Percentiles rank a stretch among this genome's conserved stretches.
phyloP scores from a whole-genome alignment of 2,888 invertebrate genomes.

The Apotomis capreana region DNA sequence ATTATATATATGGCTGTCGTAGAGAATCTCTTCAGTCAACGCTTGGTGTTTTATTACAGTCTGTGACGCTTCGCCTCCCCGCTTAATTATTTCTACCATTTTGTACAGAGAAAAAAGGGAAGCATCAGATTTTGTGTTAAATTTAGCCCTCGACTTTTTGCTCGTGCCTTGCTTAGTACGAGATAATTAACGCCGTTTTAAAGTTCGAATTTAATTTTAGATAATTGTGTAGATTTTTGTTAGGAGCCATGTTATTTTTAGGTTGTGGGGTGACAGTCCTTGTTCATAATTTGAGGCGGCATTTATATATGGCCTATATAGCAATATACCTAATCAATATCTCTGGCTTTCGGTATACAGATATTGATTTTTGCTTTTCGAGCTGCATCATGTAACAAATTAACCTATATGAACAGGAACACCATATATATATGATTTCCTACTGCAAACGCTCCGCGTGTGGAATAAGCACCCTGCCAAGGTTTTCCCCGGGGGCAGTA shows the following conservation, averaged over 20 bases:
- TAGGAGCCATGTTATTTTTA: constrained; percentile 40
- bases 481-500: too few species aligned
- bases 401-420: too few species aligned
- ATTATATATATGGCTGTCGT: constrained; percentile 58
- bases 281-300: neutral
- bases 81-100: constrained; percentile 79
- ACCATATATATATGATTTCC: too few species aligned
- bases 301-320: too few species aligned
- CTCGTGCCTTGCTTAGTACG: constrained; percentile 50
- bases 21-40: constrained; percentile 70
- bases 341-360: too few species aligned
- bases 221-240: constrained; percentile 23
- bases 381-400: too few species aligned
- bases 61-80: constrained; percentile 64
- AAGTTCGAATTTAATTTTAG: constrained; percentile 28
- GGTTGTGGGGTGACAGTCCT: neutral
- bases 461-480: too few species aligned
- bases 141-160: constrained; percentile 71
- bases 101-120: constrained; percentile 67
- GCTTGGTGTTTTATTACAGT: constrained; percentile 75
- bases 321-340: too few species aligned
- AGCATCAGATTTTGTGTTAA: constrained; percentile 75
- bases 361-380: too few species aligned
- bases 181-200: constrained; percentile 66
- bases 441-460: too few species aligned